Percentiles rank a stretch among this genome's conserved stretches.
Evolutionary conservation across 1,140 invertebrate species (phyloP).

Genomic region (Pogonus chalceus): DNA sequence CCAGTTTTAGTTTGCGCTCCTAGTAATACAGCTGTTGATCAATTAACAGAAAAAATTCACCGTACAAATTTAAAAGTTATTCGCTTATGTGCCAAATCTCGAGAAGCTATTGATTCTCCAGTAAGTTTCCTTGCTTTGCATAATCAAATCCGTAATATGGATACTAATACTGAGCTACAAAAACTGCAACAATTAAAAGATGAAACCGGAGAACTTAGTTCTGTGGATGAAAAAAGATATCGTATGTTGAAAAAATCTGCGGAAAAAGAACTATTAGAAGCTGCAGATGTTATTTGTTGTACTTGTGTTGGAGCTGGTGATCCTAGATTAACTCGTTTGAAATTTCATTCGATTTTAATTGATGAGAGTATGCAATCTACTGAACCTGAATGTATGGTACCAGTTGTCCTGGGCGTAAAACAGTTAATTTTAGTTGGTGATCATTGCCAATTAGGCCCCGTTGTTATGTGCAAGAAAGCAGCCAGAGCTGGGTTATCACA

Average conservation of each 20-base stretch:
- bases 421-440: conserved; percentile 94
- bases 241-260: conserved; percentile 82
- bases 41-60: conserved; percentile 98
- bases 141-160: conserved; percentile 93
- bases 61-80: conserved; percentile 87
- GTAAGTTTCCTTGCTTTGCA: conserved; percentile 95
- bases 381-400: conserved; percentile 97
- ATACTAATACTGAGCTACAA: conserved; percentile 79
- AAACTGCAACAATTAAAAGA: conserved; percentile 96
- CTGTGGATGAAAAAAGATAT: conserved; percentile 90
- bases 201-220: conserved; percentile 91
- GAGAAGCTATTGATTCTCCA: conserved; percentile 96
- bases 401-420: conserved; percentile 94
- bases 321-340: conserved; percentile 77
- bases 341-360: conserved; percentile 95
- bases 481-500: conserved; percentile 93
- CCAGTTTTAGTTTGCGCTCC: conserved; percentile 97
- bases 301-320: conserved; percentile 99
- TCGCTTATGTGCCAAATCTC: conserved; percentile 91
- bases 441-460: conserved; percentile 96
- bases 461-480: conserved; percentile 99
- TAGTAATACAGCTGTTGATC: conserved; percentile 98
- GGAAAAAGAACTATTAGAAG: conserved; percentile 86
- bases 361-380: conserved; percentile 92
- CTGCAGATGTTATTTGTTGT: conserved; percentile 97